A percentile compares a stretch with the other conserved stretches of the same genome.
Conservation (phyloP, 2,888 invertebrate genomes). For the Bibio marci region DNA sequence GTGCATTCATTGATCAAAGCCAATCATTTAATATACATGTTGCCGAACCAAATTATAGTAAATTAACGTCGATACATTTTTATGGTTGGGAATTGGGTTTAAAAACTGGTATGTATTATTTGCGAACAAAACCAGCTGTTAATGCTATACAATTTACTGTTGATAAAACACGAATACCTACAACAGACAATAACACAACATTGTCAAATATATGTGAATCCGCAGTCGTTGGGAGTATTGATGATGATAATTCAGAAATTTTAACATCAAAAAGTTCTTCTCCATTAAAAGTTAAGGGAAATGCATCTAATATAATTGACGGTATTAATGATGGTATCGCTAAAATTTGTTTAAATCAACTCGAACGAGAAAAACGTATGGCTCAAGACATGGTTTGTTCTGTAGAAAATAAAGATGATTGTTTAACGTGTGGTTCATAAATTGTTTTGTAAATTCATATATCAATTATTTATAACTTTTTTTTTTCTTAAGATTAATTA, state of each 20-base stretch:
- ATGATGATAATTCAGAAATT: constrained; percentile 11
- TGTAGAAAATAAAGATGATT: constrained; percentile 71
- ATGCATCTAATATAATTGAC: background rate
- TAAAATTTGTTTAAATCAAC: constrained; percentile 27
- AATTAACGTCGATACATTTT: constrained; percentile 95
- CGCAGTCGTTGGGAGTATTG: constrained; percentile 6
- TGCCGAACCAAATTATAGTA: constrained; percentile 83
- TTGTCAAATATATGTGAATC: no score
- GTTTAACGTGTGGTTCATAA: constrained; percentile 73
- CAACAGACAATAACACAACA: no score
- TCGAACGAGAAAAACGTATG: constrained; percentile 17
- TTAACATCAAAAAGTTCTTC: no score
- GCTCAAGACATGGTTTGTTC: constrained; percentile 58
- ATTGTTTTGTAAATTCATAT: no score
- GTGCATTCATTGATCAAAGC: constrained; percentile 96
- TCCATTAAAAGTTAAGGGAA: constrained; percentile 4
- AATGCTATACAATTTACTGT: constrained; percentile 97
- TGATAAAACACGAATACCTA: constrained; percentile 53
- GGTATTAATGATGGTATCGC: background rate
- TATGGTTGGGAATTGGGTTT: constrained; percentile 92
- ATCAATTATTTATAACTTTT: no score
- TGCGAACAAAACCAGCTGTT: constrained; percentile 90
- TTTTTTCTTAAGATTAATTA: no score
- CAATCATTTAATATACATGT: constrained; percentile 97
- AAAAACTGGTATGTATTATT: constrained; percentile 98